A percentile compares a stretch with the other conserved stretches of the same genome.
phyloP scores from a whole-genome alignment of 2,888 invertebrate genomes.

The Rhorus exstirpatorius region DNA sequence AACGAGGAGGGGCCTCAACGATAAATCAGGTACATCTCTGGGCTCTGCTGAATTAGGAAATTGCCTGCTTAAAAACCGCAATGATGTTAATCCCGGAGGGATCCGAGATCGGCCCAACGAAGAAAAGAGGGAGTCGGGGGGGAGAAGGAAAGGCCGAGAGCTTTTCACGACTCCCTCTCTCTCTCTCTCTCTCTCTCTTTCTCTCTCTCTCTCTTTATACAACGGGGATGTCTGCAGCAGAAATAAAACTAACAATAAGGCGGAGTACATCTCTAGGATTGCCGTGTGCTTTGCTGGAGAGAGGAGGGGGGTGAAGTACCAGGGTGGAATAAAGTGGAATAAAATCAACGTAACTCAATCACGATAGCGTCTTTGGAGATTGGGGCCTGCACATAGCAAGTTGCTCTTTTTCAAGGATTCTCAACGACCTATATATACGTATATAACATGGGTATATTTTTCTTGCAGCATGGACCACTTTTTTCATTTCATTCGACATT shows the following conservation, averaged over 20 bases:
- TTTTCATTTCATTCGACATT: constrained; percentile 10
- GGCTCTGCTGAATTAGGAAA: constrained; percentile 84
- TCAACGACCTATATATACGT: constrained; percentile 57
- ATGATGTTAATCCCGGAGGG: constrained; percentile 83
- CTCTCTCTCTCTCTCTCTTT: constrained; percentile 26
- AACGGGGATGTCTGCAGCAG: constrained; percentile 60
- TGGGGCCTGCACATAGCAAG: constrained; percentile 73
- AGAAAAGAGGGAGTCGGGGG: constrained; percentile 52
- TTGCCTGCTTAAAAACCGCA: constrained; percentile 85
- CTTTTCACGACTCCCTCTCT: constrained; percentile 19
- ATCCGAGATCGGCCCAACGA: constrained; percentile 68
- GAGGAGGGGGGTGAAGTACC: constrained; percentile 54
- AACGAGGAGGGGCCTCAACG: constrained; percentile 68
- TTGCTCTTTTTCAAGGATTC: constrained; percentile 74
- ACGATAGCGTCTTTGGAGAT: constrained; percentile 83
- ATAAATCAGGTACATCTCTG: constrained; percentile 73
- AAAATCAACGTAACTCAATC: constrained; percentile 86
- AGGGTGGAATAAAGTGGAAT: constrained; percentile 83
- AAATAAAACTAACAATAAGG: constrained; percentile 74
- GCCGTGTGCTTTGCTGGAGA: constrained; percentile 58
- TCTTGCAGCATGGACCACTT: constrained; percentile 65
- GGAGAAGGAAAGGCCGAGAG: constrained; percentile 43
- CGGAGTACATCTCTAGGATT: constrained; percentile 66
- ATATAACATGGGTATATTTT: neutral
- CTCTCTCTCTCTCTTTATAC: constrained; percentile 31